Base-by-base conservation (phyloP, 2,888 invertebrate species). In the Agrochola macilenta region DNA sequence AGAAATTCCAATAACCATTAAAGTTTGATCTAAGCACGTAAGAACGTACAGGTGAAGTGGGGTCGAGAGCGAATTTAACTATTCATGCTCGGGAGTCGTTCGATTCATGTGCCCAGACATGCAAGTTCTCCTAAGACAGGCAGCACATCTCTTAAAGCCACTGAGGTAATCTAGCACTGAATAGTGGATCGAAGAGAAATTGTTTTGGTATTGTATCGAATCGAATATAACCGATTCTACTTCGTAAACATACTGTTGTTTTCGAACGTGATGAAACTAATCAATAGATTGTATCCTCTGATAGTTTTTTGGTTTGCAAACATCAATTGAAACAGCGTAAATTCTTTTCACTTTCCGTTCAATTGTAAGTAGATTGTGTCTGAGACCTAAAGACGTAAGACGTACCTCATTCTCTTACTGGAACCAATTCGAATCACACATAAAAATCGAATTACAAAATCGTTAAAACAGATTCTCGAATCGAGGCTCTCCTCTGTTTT, bases 51-150 rank as follows among this genome's bases (percentile, higher is more conserved):
- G 49, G 58, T 74, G 54, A 60, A 72, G 61, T 69, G 70, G 63
- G 74, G 69, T 69, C 69, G 71, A 69, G 54, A 79, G 79, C 57
- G 75, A 78, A 66, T 73, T 83, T 85, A 84, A 84, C 43, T 20
- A 84, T 84, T 85, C 83, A 84, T 82, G 66, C 9, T 52, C 64
- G 39, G 20, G 46, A 58, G 58, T n/a, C 39, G 60, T 72, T 69
- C 82, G 61, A 68, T 74, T 70, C 69, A 69, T 52, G 70, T 23
- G 49, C 57, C 49, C 8, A 75, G 69, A 54, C 57, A 63, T 66
- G 58, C 39, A 69, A 82, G 65, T 76, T 23, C 39, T 61, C 39
- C 26, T 43, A 68, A 72, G 57, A 61, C 35, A 64, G 60, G 30
- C 35, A 46, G 26, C 26, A 63, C 54, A 66, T 74, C 64, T 63